Base-by-base conservation (phyloP, 2,797 vertebrate species). In the Muscicapa striata region DNA sequence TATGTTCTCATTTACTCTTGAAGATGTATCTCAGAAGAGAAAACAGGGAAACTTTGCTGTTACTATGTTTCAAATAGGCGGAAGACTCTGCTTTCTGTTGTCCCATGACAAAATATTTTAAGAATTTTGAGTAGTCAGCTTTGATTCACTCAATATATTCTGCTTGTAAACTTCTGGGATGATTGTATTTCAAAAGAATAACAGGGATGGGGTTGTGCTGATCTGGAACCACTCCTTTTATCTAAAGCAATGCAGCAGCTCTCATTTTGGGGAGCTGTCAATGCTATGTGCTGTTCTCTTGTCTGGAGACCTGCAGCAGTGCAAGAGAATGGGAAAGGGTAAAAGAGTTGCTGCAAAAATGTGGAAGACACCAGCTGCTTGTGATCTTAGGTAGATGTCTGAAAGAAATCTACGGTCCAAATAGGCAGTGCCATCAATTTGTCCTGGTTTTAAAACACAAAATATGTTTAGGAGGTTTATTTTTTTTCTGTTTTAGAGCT, bases 381-480 rank as follows among this genome's bases (percentile, higher is more conserved):
- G 11, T 78, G 51, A 26, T 75, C 14, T 45, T 61, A 17, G 15
- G 21, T 38, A 49, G 64, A 70, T 29, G 15, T 67, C 41, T 38
- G 15, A 63, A 63, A 49, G 77, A 84, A 74, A 38, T 40, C 26
- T 66, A 4, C 11, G 20, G 48, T 70, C 11, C 15, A 55, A 58
- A 49, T 48, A 29, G 13, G 7, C 21, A 17, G 45, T 89, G 15
- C 22, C 13, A 8, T 57, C 73, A 21, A 78, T 52, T 84, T 58
- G 6, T 23, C 3, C 27, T 69, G 29, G 8, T 38, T 87, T 93
- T 51, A 82, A 89, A 79, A 30, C 9, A 15, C 1, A 5, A 2
- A 4, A 15, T 64, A 9, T 3, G 1, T 43, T 72, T 27, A 13
- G 51, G 45, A 43, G 3, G 41, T 7, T 23, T 13, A 1, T 40